phyloP scores from a whole-genome alignment of 2,113 vertebrate species.

The Alosa alosa region DNA sequence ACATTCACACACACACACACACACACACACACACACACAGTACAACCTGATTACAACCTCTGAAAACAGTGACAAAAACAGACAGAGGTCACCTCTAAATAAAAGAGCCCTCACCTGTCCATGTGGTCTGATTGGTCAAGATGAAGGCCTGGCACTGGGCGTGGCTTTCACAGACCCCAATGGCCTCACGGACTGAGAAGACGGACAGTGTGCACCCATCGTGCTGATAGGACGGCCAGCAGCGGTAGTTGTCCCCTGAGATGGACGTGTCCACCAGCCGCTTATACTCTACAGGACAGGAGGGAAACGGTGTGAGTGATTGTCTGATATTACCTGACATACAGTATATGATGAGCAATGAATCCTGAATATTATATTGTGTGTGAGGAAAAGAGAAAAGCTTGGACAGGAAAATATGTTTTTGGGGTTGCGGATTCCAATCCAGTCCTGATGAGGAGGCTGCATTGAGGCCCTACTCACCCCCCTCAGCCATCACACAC shows the following conservation, averaged over 20 bases:
- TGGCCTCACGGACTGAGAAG: conserved; percentile 74
- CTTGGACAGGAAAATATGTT: neutral
- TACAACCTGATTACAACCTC: no score
- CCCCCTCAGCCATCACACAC: neutral
- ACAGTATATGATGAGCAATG: neutral
- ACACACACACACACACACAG: neutral
- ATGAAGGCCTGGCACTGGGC: conserved; percentile 82
- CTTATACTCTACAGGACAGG: conserved; percentile 70
- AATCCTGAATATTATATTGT: neutral
- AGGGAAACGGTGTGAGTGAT: neutral
- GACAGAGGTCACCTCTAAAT: neutral
- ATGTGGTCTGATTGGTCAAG: conserved; percentile 84
- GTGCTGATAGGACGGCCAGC: conserved; percentile 87
- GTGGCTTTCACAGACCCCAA: conserved; percentile 81
- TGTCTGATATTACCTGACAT: no score
- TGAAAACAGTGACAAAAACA: neutral
- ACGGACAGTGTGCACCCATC: conserved; percentile 82
- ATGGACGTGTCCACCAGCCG: conserved; percentile 69
- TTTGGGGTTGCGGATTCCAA: neutral
- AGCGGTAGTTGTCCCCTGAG: conserved; percentile 79
- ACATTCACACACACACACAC: neutral
- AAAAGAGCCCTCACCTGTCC: conserved; percentile 74
- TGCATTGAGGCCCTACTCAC: neutral
- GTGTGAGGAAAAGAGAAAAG: neutral
- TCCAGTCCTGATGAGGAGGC: neutral